A percentile compares a stretch with the other conserved stretches of the same genome.
Evolutionary conservation across 2,797 vertebrate species (phyloP).

Genomic region (Artibeus lituratus): DNA sequence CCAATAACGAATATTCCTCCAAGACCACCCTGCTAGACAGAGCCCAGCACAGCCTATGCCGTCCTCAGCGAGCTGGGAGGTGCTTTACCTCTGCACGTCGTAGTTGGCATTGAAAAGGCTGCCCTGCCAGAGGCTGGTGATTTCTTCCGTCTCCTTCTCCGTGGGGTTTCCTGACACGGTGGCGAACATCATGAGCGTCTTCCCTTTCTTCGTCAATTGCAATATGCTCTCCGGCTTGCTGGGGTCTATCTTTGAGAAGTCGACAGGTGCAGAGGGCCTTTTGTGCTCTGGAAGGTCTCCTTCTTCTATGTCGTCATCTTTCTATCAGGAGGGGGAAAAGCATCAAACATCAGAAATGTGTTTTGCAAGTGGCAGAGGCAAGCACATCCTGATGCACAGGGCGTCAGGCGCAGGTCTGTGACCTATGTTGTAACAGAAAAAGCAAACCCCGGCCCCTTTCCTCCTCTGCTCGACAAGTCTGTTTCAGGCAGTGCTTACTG

Average conservation of each 20-base stretch:
- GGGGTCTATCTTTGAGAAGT: slow-evolving; percentile 93
- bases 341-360: neutral
- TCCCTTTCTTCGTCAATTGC: slow-evolving; percentile 95
- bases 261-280: slow-evolving; percentile 90
- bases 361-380: neutral
- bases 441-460: neutral
- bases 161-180: slow-evolving; percentile 92
- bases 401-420: accelerated
- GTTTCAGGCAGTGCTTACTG: neutral
- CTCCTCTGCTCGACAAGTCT: neutral
- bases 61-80: accelerated
- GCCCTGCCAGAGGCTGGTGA: slow-evolving; percentile 95
- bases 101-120: slow-evolving; percentile 98
- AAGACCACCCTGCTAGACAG: neutral
- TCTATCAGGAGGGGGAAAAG: slow-evolving; percentile 77
- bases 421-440: no score
- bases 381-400: no score
- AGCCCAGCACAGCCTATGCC: accelerated
- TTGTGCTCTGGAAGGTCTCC: slow-evolving; percentile 96
- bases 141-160: slow-evolving; percentile 95
- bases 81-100: slow-evolving; percentile 92
- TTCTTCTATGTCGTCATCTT: slow-evolving; percentile 97
- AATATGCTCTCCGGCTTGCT: slow-evolving; percentile 94
- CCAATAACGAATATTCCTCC: neutral
- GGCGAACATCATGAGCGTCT: slow-evolving; percentile 97